Percentiles rank a stretch among this genome's conserved stretches.
These are phyloP conservation scores for Isoperla grammatica DNA, from an alignment of 2,888 invertebrate genomes.

Conservation along the genomic window DNA sequence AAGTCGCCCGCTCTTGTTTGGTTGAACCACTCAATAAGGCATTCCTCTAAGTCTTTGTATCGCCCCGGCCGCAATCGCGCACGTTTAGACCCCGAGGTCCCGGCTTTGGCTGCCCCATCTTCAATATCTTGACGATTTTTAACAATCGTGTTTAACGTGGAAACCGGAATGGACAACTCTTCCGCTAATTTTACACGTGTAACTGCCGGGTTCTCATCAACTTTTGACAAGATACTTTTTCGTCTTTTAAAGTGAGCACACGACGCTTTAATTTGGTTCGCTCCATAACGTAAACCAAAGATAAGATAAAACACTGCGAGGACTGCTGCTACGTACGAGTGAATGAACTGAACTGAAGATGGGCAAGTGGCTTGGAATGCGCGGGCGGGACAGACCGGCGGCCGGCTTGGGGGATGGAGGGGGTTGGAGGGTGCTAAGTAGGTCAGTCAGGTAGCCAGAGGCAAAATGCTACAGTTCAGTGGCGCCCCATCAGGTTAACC, in stretches of 20 bases:
- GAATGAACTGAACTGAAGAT: too few relatives aligned
- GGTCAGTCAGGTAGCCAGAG: too few relatives aligned
- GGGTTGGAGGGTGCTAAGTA: too few relatives aligned
- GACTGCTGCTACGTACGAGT: too few relatives aligned
- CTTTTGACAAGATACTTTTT: background rate
- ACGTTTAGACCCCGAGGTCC: background rate
- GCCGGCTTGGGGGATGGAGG: too few relatives aligned
- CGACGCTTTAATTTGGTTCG: background rate
- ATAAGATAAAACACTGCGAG: too few relatives aligned
- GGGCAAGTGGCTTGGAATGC: too few relatives aligned
- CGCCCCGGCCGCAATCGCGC: background rate
- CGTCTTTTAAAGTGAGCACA: background rate
- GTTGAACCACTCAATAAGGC: background rate
- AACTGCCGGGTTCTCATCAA: background rate
- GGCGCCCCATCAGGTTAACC: too few relatives aligned
- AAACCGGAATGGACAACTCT: background rate
- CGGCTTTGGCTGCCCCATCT: background rate
- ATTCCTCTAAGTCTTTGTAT: background rate
- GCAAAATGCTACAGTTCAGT: too few relatives aligned
- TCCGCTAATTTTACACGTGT: background rate
- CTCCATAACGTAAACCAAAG: too few relatives aligned
- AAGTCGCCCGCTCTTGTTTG: slow-evolving; percentile 22
- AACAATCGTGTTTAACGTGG: background rate
- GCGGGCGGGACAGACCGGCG: too few relatives aligned
- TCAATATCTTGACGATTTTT: slow-evolving; percentile 26